Percentiles rank a stretch among this genome's conserved stretches.
Evolutionary conservation across 1,140 invertebrate species (phyloP).

Genomic region (Andricus grossulariae): DNA sequence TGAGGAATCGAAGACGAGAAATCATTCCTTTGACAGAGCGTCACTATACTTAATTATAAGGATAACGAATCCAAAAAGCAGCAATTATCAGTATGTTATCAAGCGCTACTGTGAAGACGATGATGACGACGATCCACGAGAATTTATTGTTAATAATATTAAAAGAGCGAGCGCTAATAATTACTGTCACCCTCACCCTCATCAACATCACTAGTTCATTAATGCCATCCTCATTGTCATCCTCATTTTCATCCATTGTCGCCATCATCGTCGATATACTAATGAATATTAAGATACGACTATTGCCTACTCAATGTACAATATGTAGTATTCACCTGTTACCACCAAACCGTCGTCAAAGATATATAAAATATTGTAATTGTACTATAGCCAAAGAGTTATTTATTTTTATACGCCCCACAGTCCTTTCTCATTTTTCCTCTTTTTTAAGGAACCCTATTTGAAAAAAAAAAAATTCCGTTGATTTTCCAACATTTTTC

Average conservation of each 20-base stretch:
- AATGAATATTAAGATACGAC: slow-evolving; percentile 71
- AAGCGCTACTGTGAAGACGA: slow-evolving; percentile 58
- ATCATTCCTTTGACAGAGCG: slow-evolving; percentile 67
- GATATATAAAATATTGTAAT: slow-evolving; percentile 77
- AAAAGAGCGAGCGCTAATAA: slow-evolving; percentile 27
- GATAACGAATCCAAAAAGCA: slow-evolving; percentile 58
- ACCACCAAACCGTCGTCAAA: slow-evolving; percentile 77
- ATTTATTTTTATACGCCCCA: too few species aligned
- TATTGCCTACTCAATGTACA: slow-evolving; percentile 77
- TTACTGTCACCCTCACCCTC: slow-evolving; percentile 46
- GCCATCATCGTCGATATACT: slow-evolving; percentile 55
- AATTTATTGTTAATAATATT: slow-evolving; percentile 31
- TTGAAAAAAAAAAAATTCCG: too few species aligned
- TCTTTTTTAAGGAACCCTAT: too few species aligned
- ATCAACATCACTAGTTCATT: slow-evolving; percentile 49
- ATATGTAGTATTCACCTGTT: slow-evolving; percentile 78
- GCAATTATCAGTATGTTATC: slow-evolving; percentile 57
- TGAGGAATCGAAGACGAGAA: slow-evolving; percentile 43
- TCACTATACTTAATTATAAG: slow-evolving; percentile 57
- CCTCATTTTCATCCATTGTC: slow-evolving; percentile 51
- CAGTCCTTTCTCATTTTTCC: too few species aligned
- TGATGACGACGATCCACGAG: slow-evolving; percentile 47
- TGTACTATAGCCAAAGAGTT: slow-evolving; percentile 63
- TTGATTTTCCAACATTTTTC: too few species aligned
- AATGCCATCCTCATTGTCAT: slow-evolving; percentile 50